These are phyloP conservation scores for Camarhynchus parvulus DNA, from an alignment of 2,113 vertebrate genomes.

Conservation along the genomic window DNA sequence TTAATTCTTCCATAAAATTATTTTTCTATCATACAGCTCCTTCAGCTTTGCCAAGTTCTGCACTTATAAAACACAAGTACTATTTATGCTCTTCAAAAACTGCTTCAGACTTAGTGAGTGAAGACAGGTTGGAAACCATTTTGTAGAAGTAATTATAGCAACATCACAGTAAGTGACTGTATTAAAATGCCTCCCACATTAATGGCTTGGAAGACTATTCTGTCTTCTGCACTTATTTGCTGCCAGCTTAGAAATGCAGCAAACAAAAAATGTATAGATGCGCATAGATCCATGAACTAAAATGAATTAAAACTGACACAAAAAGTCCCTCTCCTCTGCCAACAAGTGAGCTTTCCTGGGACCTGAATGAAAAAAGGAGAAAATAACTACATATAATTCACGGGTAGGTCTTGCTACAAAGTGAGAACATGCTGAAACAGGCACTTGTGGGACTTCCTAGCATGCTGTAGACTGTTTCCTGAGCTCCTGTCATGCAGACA, in stretches of 20 bases:
- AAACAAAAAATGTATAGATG: neutral
- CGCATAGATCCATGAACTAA: neutral
- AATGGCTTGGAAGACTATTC: neutral
- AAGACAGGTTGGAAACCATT: neutral
- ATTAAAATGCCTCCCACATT: slow-evolving; percentile 6
- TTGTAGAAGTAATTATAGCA: slow-evolving; percentile 22
- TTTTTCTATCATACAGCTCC: neutral
- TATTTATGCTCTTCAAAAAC: neutral
- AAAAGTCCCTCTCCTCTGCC: neutral
- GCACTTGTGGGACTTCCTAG: neutral
- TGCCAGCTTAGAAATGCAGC: neutral
- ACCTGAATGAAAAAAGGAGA: neutral
- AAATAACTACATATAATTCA: neutral
- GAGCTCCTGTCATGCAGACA: slow-evolving; percentile 13
- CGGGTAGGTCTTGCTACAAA: neutral
- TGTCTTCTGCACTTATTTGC: neutral
- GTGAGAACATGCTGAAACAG: neutral
- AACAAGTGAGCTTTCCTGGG: neutral
- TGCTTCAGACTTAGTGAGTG: neutral
- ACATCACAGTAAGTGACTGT: neutral
- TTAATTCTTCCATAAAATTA: neutral
- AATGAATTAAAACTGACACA: neutral
- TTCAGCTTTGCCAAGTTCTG: slow-evolving; percentile 4
- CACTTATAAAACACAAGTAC: neutral
- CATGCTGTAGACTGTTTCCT: neutral